Conservation (phyloP, 1,140 invertebrate species). For the Atta colombica region DNA sequence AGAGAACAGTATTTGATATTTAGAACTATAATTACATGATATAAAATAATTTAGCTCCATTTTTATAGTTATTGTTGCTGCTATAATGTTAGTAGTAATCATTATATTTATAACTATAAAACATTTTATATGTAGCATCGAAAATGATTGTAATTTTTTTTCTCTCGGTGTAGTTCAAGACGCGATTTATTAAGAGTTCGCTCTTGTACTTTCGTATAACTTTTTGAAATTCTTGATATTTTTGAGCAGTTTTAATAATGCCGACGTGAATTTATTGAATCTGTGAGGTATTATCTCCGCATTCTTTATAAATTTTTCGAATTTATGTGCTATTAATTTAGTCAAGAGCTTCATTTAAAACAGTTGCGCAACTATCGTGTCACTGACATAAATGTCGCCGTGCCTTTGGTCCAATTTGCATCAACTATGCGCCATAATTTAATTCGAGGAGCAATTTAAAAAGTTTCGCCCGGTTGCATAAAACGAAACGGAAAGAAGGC, state of each 20-base stretch:
- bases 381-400: conserved; percentile 33
- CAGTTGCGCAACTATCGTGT: conserved; percentile 9
- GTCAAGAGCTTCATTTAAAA: conserved; percentile 22
- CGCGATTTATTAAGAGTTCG: not conserved
- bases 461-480: conserved; percentile 45
- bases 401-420: conserved; percentile 58
- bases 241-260: conserved; percentile 35
- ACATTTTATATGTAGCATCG: too few relatives aligned
- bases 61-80: too few relatives aligned
- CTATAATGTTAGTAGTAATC: too few relatives aligned
- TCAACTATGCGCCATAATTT: conserved; percentile 54
- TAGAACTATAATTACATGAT: too few relatives aligned
- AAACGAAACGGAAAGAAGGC: conserved; percentile 46
- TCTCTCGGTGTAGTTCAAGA: not conserved
- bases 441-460: conserved; percentile 59
- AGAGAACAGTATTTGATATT: too few relatives aligned
- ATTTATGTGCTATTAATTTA: conserved; percentile 14
- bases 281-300: not conserved
- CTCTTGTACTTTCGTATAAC: not conserved
- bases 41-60: too few relatives aligned
- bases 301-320: conserved; percentile 27
- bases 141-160: too few relatives aligned
- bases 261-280: not conserved
- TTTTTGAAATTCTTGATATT: conserved; percentile 25
- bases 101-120: too few relatives aligned